Base-by-base conservation (phyloP, 2,797 vertebrate genomes). In the Aldrovandia affinis region DNA sequence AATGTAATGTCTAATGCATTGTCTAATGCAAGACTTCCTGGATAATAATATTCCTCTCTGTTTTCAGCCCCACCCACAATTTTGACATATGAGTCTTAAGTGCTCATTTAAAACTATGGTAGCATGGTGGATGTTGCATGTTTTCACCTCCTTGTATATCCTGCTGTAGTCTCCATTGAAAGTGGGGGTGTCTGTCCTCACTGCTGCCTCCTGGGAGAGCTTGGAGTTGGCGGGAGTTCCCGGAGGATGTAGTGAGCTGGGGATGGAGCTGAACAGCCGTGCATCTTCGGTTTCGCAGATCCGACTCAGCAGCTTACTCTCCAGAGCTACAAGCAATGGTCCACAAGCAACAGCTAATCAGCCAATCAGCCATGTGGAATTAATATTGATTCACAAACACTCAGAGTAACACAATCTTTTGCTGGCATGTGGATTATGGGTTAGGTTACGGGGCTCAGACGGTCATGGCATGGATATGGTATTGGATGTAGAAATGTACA, bases 201-300 rank as follows among this genome's bases (percentile, higher is more conserved):
- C 86, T 0, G 89, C 89, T 0, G 82, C 89, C 52, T 89, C 87
- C 44, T 42, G 82, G 25, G 86, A 65, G 0, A 85, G 84, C 1
- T 89, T 36, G 2, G 57, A 88, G 14, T 55, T 6, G 14, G 90
- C 89, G 0, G 91, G 89, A 79, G 90, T 81, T 82, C 90, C 92
- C 0, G 90, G 93, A 50, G 91, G 88, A 78, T 91, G 86, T 12
- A 89, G 54, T 44, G 92, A 91, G 88, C 87, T 88, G 75, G 90
- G 86, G 42, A 94, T 25, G 47, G 94, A 83, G 88, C 89, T 89
- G 82, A 94, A 92, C 85, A 95, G 89, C 47, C 54, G 44, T 36
- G 88, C 87, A 0, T 94, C 91, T 52, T 86, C 86, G 0, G 92
- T 88, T 14, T 97, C 94, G 90, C 97, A 98, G 86, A 97, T 94